These are phyloP conservation scores for Sarcophaga bullata DNA, from an alignment of 1,140 invertebrate species.

Conservation along the genomic window DNA sequence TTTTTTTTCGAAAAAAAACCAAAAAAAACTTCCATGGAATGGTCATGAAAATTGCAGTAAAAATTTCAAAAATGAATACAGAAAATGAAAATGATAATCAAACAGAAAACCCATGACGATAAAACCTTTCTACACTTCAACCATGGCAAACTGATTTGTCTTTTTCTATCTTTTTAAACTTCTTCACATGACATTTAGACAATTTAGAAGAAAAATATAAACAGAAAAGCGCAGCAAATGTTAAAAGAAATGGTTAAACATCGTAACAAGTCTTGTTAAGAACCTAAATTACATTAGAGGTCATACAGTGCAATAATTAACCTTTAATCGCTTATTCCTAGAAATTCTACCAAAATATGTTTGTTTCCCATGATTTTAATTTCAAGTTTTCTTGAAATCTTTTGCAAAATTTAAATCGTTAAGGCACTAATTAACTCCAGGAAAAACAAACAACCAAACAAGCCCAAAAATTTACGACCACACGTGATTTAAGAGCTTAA, in stretches of 20 bases:
- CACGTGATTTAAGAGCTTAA: neutral
- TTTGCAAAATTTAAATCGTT: neutral
- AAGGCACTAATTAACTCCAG: neutral
- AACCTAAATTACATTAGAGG: too few relatives aligned
- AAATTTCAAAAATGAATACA: constrained; percentile 12
- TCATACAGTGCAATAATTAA: too few relatives aligned
- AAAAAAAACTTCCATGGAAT: constrained; percentile 18
- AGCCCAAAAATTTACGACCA: neutral
- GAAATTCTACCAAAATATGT: too few relatives aligned
- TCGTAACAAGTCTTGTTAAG: too few relatives aligned
- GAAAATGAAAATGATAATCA: constrained; percentile 2
- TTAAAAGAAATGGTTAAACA: too few relatives aligned
- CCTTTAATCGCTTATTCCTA: too few relatives aligned
- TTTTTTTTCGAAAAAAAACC: neutral
- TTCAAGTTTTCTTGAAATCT: too few relatives aligned
- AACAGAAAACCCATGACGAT: constrained; percentile 17
- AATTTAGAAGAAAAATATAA: neutral
- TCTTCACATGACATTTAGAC: neutral
- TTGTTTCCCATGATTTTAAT: too few relatives aligned
- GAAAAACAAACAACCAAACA: neutral
- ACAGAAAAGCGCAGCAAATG: neutral
- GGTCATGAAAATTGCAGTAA: constrained; percentile 27
- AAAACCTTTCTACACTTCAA: constrained; percentile 5
- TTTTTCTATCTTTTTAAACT: neutral
- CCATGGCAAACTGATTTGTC: neutral